Percentiles rank a stretch among this genome's conserved stretches.
phyloP scores from a whole-genome alignment of 2,797 vertebrate genomes.

The Lutjanus argentimaculatus region DNA sequence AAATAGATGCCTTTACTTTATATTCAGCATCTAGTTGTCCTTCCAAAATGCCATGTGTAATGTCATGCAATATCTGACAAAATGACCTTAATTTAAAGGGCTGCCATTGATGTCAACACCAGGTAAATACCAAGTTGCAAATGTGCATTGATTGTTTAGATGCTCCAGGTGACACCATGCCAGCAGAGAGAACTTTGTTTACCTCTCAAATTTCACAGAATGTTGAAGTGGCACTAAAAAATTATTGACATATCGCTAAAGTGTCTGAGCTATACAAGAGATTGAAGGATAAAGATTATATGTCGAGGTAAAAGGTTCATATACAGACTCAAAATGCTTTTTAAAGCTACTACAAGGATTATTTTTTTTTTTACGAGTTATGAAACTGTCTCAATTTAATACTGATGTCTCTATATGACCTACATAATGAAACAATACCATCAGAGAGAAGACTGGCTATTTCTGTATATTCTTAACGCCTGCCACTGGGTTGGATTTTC shows the following conservation, averaged over 20 bases:
- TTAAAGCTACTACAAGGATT: no score
- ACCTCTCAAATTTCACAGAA: conserved; percentile 89
- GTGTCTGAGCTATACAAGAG: conserved; percentile 47
- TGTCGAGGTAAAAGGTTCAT: background rate
- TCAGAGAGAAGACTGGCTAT: no score
- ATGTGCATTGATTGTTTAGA: conserved; percentile 92
- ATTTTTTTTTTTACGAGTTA: no score
- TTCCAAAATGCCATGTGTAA: conserved; percentile 83
- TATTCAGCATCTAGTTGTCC: conserved; percentile 79
- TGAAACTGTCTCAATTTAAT: no score
- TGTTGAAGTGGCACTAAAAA: conserved; percentile 84
- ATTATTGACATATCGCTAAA: conserved; percentile 74
- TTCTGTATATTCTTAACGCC: no score
- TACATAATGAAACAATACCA: no score
- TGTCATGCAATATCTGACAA: conserved; percentile 87
- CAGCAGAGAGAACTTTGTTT: conserved; percentile 88
- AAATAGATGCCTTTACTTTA: conserved; percentile 67
- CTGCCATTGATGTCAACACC: conserved; percentile 87
- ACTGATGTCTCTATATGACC: no score
- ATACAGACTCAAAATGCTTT: no score
- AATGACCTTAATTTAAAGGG: conserved; percentile 88
- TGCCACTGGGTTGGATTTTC: no score
- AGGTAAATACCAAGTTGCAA: conserved; percentile 92
- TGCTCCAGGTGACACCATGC: conserved; percentile 85
- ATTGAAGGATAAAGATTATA: conserved; percentile 19